Base-by-base conservation (phyloP, 2,113 vertebrate genomes). In the Cathartes aura region DNA sequence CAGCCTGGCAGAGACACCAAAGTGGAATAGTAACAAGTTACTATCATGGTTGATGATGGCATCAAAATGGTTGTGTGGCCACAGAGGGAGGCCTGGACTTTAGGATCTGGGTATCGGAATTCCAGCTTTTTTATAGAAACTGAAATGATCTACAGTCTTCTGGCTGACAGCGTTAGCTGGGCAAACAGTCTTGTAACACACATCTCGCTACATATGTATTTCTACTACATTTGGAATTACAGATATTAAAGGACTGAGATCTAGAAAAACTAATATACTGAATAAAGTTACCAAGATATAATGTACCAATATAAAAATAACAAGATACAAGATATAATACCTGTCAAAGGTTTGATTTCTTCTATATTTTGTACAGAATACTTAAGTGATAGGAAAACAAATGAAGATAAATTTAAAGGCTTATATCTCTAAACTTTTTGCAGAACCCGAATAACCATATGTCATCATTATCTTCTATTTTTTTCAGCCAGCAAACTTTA, bases 401-500 rank as follows among this genome's bases (percentile, higher is more conserved):
- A 68, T 88, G 27, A 96, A 97, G 91, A 62, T 74, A 94, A 82
- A 96, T 96, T 82, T 95, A 94, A 97, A 97, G 38, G 20, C 79
- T 82, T 94, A 16, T 90, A 84, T 96, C 48, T 91, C 82, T 98
- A 93, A 97, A 91, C 80, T 95, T 95, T 84, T 96, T 94, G 81
- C 64, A 70, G 87, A 81, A 40, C 22, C 32, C 32, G 19, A 89
- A 72, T 87, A 88, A 86, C 91, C 53, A 81, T 94, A 76, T 96
- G 93, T 97, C 87, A 95, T 97, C n/a, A 73, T 98, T 96, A 89
- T 94, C 60, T 95, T 95, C 42, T 63, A 8, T 94, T 91, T 84
- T 96, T 75, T 90, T n/a, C 97, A 99, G 99, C 98, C 99, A 36
- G 98, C 98, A 73, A 98, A 99, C 97, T 99, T 99, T 81, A 99